Conservation (phyloP, 2,888 invertebrate species). For the Drosophila austrosaltans region DNA sequence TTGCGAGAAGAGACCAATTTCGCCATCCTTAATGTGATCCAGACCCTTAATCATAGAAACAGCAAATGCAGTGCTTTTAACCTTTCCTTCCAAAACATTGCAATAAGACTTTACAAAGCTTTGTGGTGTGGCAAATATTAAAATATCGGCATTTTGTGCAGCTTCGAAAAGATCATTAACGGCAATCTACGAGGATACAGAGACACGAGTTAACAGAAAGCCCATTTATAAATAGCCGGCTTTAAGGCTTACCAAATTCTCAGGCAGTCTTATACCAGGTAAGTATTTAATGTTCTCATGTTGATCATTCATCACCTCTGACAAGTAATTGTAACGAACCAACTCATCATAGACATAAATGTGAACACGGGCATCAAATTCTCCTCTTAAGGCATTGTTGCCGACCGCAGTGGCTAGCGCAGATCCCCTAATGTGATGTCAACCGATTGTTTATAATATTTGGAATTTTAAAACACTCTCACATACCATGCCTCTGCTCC, state of each 20-base stretch:
- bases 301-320: slow-evolving; percentile 60
- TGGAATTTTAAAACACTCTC: background rate
- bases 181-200: slow-evolving; percentile 87
- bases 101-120: slow-evolving; percentile 95
- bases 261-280: slow-evolving; percentile 62
- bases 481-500: slow-evolving; percentile 69
- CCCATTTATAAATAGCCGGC: background rate
- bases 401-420: slow-evolving; percentile 67
- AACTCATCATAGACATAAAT: slow-evolving; percentile 73
- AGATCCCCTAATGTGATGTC: slow-evolving; percentile 53
- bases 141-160: slow-evolving; percentile 94
- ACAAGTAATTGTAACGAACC: slow-evolving; percentile 46
- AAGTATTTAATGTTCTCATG: slow-evolving; percentile 75
- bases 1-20: slow-evolving; percentile 96
- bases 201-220: background rate
- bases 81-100: slow-evolving; percentile 91
- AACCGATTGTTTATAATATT: too few species aligned
- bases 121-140: slow-evolving; percentile 98
- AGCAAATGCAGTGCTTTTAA: slow-evolving; percentile 94
- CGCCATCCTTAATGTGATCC: slow-evolving; percentile 91
- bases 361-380: slow-evolving; percentile 60
- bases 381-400: slow-evolving; percentile 43
- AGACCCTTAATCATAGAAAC: slow-evolving; percentile 98
- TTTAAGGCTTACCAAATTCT: slow-evolving; percentile 61
- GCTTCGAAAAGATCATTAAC: slow-evolving; percentile 94